A percentile compares a stretch with the other conserved stretches of the same genome.
Conservation (phyloP, 2,113 vertebrate genomes). For the Phodopus roborovskii region DNA sequence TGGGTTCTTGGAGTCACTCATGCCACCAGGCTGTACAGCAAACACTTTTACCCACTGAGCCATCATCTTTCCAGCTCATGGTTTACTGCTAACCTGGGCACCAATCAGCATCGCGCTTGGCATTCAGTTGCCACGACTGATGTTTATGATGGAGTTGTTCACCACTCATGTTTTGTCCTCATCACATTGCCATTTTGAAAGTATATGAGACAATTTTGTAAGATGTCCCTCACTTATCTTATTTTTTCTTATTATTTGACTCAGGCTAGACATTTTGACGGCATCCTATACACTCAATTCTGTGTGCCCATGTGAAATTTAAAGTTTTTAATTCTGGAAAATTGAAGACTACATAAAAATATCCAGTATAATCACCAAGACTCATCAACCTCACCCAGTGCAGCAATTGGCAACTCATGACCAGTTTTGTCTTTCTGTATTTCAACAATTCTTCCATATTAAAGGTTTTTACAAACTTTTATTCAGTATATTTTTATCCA, state of each 20-base stretch:
- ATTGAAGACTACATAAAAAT: not conserved
- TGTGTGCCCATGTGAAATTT: conserved; percentile 6
- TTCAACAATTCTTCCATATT: not conserved
- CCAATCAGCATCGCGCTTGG: not conserved
- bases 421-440: not conserved
- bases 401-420: not conserved
- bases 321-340: not conserved
- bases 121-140: not conserved
- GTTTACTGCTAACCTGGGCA: not conserved
- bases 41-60: not conserved
- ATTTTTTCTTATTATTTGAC: not conserved
- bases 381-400: not conserved
- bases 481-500: not conserved
- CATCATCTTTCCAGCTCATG: not conserved
- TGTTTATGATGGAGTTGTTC: not conserved
- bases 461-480: not conserved
- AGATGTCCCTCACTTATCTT: not conserved
- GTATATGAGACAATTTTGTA: not conserved
- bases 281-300: not conserved
- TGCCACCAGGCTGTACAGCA: not conserved
- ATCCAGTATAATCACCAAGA: not conserved
- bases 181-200: not conserved
- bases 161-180: not conserved
- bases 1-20: too few relatives aligned
- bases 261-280: not conserved